Percentiles rank a stretch among this genome's conserved stretches.
Conservation (phyloP, 1,140 invertebrate species). For the Drosophila erecta region DNA sequence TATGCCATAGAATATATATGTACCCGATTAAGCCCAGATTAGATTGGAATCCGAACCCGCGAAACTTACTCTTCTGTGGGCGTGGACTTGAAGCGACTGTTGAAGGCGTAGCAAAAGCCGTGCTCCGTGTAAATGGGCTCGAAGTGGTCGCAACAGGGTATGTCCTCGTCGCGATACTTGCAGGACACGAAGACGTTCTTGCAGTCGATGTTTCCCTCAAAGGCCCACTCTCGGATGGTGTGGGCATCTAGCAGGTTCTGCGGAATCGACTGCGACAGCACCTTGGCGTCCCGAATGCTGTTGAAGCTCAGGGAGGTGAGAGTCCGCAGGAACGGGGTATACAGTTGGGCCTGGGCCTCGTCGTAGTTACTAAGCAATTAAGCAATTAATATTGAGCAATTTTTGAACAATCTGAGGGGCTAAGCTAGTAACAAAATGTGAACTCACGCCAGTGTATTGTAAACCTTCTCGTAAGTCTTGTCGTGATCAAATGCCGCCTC, state of each 20-base stretch:
- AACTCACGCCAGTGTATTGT: conserved; percentile 71
- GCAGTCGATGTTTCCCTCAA: conserved; percentile 62
- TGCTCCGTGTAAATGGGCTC: conserved; percentile 89
- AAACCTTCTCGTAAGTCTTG: conserved; percentile 62
- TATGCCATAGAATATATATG: not conserved
- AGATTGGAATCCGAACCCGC: not conserved
- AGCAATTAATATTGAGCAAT: not conserved
- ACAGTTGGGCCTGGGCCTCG: conserved; percentile 38
- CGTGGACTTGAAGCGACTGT: conserved; percentile 86
- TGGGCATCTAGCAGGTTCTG: conserved; percentile 45
- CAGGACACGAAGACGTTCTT: conserved; percentile 84
- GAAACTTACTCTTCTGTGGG: conserved; percentile 71
- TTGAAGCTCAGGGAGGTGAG: conserved; percentile 81
- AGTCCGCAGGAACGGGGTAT: conserved; percentile 74
- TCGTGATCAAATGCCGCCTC: conserved; percentile 84
- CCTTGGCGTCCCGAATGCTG: conserved; percentile 66
- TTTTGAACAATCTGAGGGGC: no score
- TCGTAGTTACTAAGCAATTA: conserved; percentile 79
- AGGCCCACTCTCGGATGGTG: conserved; percentile 67
- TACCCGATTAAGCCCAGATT: no score
- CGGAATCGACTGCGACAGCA: conserved; percentile 50
- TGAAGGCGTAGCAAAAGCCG: conserved; percentile 90
- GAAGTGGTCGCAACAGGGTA: conserved; percentile 87
- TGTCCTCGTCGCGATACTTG: conserved; percentile 87
- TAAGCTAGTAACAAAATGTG: no score